Conservation (phyloP, 1,140 invertebrate species). For the Drosophila yakuba region DNA sequence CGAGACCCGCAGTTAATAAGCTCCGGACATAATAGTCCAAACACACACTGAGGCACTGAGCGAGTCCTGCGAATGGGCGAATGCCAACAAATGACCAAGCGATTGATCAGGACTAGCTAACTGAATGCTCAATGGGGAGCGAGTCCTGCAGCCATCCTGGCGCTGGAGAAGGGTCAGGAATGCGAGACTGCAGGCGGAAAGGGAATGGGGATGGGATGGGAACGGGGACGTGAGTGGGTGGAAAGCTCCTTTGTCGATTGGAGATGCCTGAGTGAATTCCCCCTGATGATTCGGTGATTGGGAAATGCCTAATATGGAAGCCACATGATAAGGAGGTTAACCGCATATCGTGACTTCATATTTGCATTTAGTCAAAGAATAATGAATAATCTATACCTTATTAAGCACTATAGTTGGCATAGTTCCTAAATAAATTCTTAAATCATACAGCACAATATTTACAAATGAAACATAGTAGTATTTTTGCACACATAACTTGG, state of each 20-base stretch:
- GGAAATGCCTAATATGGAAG: not conserved
- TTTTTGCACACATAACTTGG: too few species aligned
- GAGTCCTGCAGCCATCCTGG: not conserved
- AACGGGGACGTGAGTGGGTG: too few species aligned
- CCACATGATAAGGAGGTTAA: not conserved
- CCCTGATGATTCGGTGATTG: slow-evolving; percentile 17
- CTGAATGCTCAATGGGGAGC: not conserved
- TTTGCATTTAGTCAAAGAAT: too few species aligned
- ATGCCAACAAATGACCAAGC: slow-evolving; percentile 62
- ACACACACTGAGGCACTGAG: slow-evolving; percentile 3
- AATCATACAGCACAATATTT: too few species aligned
- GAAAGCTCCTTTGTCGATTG: not conserved
- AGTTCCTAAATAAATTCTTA: too few species aligned
- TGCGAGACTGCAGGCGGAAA: not conserved
- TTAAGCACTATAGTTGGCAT: too few species aligned
- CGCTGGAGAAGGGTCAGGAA: not conserved
- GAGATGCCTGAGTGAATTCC: slow-evolving; percentile 22
- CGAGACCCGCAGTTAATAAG: slow-evolving; percentile 65
- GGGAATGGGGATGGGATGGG: not conserved
- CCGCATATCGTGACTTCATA: not conserved
- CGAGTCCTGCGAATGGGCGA: slow-evolving; percentile 1
- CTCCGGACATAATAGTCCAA: slow-evolving; percentile 41
- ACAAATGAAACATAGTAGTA: too few species aligned
- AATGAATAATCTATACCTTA: too few species aligned
- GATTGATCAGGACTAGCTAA: slow-evolving; percentile 50